A percentile compares a stretch with the other conserved stretches of the same genome.
phyloP scores from a whole-genome alignment of 2,888 invertebrate species.

The Pollenia angustigena region DNA sequence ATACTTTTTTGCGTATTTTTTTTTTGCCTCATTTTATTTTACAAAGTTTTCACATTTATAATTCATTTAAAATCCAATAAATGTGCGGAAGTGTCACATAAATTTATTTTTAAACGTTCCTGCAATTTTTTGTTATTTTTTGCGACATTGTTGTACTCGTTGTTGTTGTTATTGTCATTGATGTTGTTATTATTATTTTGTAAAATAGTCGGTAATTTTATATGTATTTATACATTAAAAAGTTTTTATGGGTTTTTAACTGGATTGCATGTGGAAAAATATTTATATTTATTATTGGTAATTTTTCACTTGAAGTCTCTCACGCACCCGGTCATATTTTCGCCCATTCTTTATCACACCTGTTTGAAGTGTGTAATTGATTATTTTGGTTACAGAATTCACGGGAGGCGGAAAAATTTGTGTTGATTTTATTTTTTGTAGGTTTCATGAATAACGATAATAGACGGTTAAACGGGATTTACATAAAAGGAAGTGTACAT shows the following conservation, averaged over 20 bases:
- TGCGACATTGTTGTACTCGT: neutral
- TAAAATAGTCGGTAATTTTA: slow-evolving; percentile 40
- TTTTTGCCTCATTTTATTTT: slow-evolving; percentile 27
- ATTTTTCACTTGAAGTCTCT: slow-evolving; percentile 16
- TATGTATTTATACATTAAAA: neutral
- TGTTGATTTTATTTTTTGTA: too few relatives aligned
- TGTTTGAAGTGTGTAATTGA: neutral
- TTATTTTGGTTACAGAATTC: neutral
- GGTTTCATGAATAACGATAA: too few relatives aligned
- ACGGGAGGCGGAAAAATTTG: too few relatives aligned
- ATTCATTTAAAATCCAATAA: slow-evolving; percentile 61
- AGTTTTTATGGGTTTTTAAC: slow-evolving; percentile 36
- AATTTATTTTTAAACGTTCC: slow-evolving; percentile 40
- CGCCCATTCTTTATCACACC: neutral
- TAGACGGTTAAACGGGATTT: too few relatives aligned
- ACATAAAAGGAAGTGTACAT: too few relatives aligned
- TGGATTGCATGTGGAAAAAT: slow-evolving; percentile 27
- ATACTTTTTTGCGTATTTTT: neutral
- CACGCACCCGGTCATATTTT: neutral
- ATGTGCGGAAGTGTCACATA: slow-evolving; percentile 65
- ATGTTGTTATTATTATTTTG: slow-evolving; percentile 6
- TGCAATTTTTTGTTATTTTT: neutral
- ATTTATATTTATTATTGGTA: slow-evolving; percentile 43
- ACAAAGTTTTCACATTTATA: slow-evolving; percentile 44
- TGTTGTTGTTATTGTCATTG: slow-evolving; percentile 11